Evolutionary conservation across 1,140 invertebrate species (phyloP), one percentile per base, ranked within the genome.

Genomic region (Macrosteles quadrilineatus): DNA sequence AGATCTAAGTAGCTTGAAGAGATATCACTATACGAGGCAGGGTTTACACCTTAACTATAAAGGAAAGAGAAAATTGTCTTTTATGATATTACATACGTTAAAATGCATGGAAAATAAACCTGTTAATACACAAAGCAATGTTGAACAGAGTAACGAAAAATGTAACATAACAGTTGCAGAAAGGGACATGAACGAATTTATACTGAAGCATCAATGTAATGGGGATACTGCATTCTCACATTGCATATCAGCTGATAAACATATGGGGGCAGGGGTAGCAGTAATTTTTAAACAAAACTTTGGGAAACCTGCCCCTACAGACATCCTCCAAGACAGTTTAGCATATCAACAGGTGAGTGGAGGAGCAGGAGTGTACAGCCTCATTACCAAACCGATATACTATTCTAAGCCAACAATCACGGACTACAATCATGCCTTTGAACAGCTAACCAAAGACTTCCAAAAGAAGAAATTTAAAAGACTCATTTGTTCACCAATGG

Each of bases 401-500:
- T 50, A 6, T 19, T 11, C 6, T 50, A 36, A 36, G 47, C 21
- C 47, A 4, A 19, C 6, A 6, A n/a, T 11, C 6, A 3, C n/a
- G 3, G 6, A 6, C 6, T 50, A 50, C n/a, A 19, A 50, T 19
- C 14, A 17, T 11, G 6, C 47, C n/a, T 50, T 50, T 19, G n/a
- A 50, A 6, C 47, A 50, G 3, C 21, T 50, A 19, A 50, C n/a
- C n/a, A n/a, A 50, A 50, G 47, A 50, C n/a, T 50, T 50, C 14
- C 4, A 50, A 50, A 19, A 6, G 3, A 50, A 50, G 21, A 6
- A 50, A 50, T 50, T 50, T 21, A 50, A 6, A 50, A 17, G n/a
- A 17, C n/a, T 50, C 3, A 50, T 50, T 21, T 50, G 47, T 19
- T 50, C 47, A 50, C 47, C 47, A n/a, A 50, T 50, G 47, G 47